Base-by-base conservation (phyloP, 2,797 vertebrate species). In the Limosa lapponica region DNA sequence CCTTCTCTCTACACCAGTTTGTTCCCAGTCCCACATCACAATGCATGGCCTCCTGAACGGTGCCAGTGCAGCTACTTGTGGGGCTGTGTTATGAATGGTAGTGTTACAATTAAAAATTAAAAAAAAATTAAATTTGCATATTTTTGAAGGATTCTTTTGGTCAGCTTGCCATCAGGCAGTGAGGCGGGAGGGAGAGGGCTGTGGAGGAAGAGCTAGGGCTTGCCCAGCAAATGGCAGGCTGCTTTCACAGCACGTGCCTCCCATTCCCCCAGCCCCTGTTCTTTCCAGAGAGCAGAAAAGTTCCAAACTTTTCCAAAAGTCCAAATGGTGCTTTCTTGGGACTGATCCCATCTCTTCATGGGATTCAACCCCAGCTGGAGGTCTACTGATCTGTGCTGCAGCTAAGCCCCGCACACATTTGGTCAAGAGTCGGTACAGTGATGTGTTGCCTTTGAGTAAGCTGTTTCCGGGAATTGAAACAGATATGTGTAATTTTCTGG, bases 211-310 rank as follows among this genome's bases (percentile, higher is more conserved):
- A 73, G 61, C 28, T 32, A 8, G 7, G 39, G 34, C 24, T 37
- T 73, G 36, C 18, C 72, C 48, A 52, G 67, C 5, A 0, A 0
- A 48, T 23, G 32, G 37, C 80, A 32, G 54, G 58, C 54, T 82
- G 58, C 64, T 71, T 71, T 87, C 39, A 18, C 52, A 64, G 49
- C 30, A 2, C 25, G 4, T 62, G 16, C 57, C 13, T 75, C 44
- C 36, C 30, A 1, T 15, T 41, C 10, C 17, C 12, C 5, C 18
- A 20, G 18, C 48, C 23, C 27, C 8, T 1, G 0, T 49, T 46
- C 49, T 51, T 59, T 13, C 19, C 59, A 57, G 41, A 36, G 12
- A 41, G 51, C 14, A 36, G 51, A 65, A 44, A 11, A 39, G 19
- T 49, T 37, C 27, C 25, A 49, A 2, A n/a, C 24, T 41, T 90